Conservation (phyloP, 2,888 invertebrate species). For the Laothoe populi region DNA sequence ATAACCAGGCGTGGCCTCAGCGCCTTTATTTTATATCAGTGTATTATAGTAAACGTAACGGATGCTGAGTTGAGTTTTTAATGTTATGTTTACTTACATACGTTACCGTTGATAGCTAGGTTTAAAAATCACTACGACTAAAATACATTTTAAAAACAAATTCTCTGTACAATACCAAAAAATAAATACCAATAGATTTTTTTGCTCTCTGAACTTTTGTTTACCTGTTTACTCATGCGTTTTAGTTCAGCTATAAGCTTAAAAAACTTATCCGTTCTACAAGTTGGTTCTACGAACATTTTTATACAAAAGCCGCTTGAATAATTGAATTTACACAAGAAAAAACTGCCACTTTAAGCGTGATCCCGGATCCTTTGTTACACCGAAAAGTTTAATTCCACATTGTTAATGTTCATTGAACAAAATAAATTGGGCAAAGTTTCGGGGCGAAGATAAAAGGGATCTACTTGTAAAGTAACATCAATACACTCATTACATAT, state of each 20-base stretch:
- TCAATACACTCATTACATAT: slow-evolving; percentile 37
- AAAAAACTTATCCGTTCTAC: background rate
- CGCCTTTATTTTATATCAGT: too few species aligned
- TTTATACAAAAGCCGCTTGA: slow-evolving; percentile 25
- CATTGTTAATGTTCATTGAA: slow-evolving; percentile 61
- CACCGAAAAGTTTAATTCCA: slow-evolving; percentile 55
- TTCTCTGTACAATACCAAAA: too few species aligned
- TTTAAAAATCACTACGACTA: too few species aligned
- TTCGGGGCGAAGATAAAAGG: slow-evolving; percentile 49
- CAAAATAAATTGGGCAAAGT: slow-evolving; percentile 58
- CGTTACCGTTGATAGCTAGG: too few species aligned
- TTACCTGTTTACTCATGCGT: background rate
- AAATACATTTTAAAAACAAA: too few species aligned
- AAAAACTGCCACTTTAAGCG: slow-evolving; percentile 46
- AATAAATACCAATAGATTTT: too few species aligned
- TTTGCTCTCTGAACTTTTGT: too few species aligned
- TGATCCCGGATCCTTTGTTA: slow-evolving; percentile 50
- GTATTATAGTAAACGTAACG: too few species aligned
- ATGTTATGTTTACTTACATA: too few species aligned
- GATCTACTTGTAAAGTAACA: slow-evolving; percentile 46
- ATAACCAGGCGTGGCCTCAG: too few species aligned
- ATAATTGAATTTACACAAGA: slow-evolving; percentile 27
- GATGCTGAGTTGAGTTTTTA: too few species aligned
- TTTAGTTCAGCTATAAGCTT: background rate
- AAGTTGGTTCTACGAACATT: background rate